Percentiles rank a stretch among this genome's conserved stretches.
These are phyloP conservation scores for Ommatoiulus sabulosus DNA, from an alignment of 2,888 invertebrate species.

Conservation along the genomic window DNA sequence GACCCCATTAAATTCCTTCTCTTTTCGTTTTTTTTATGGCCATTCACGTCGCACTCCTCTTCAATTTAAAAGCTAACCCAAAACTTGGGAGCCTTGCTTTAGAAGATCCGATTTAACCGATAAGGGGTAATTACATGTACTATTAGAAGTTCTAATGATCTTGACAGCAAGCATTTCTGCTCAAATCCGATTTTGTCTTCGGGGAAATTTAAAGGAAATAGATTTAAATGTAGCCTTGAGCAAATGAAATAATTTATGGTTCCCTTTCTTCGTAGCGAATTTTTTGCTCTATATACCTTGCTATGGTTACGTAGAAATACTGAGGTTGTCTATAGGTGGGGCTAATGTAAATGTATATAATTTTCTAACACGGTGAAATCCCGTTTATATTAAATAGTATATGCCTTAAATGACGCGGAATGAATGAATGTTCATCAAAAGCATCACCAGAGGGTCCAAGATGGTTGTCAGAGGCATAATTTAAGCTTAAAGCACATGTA, in stretches of 20 bases:
- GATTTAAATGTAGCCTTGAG: conserved; percentile 17
- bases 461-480: too few relatives aligned
- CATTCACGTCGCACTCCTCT: background rate
- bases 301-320: too few relatives aligned
- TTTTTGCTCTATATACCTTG: too few relatives aligned
- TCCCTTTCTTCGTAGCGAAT: background rate
- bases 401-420: too few relatives aligned
- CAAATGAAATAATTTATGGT: conserved; percentile 46
- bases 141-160: conserved; percentile 47
- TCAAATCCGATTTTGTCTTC: conserved; percentile 18
- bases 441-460: too few relatives aligned
- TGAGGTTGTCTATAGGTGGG: background rate
- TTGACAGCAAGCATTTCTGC: background rate
- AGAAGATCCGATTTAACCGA: conserved; percentile 34
- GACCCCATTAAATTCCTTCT: conserved; percentile 13
- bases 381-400: too few relatives aligned
- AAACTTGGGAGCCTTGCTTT: conserved; percentile 34
- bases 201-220: background rate
- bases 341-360: background rate
- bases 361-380: background rate
- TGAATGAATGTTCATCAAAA: too few relatives aligned
- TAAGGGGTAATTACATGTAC: conserved; percentile 52
- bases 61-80: conserved; percentile 38
- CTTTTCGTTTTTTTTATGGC: background rate
- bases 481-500: too few relatives aligned